Percentiles rank a stretch among this genome's conserved stretches.
Conservation (phyloP, 2,888 invertebrate genomes). For the Nebria salina region DNA sequence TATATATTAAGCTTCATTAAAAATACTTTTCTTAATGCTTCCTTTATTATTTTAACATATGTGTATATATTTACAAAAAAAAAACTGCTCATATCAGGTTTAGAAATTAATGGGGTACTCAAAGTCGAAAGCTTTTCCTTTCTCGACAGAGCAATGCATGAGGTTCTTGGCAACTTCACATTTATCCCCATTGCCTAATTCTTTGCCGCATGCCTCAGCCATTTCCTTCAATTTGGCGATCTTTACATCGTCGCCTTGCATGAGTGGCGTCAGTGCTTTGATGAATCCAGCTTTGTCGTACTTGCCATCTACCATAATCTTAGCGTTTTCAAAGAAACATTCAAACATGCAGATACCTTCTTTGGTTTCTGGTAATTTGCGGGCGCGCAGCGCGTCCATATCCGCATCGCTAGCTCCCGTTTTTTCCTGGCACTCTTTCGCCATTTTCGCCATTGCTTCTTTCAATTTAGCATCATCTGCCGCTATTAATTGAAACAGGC, state of each 20-base stretch:
- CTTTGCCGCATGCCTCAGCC: slow-evolving; percentile 56
- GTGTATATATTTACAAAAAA: no score
- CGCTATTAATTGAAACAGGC: background rate
- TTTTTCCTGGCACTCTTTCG: slow-evolving; percentile 55
- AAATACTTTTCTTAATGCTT: no score
- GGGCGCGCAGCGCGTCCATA: slow-evolving; percentile 53
- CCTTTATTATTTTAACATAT: no score
- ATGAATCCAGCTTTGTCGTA: slow-evolving; percentile 56
- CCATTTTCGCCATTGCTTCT: slow-evolving; percentile 50
- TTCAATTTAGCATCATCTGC: slow-evolving; percentile 46
- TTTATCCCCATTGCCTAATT: slow-evolving; percentile 53
- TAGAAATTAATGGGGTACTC: slow-evolving; percentile 48
- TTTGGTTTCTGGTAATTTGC: slow-evolving; percentile 56
- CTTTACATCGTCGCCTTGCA: slow-evolving; percentile 54
- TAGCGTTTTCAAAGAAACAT: slow-evolving; percentile 56
- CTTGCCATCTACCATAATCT: slow-evolving; percentile 58
- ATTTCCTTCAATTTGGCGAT: slow-evolving; percentile 54
- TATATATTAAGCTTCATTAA: no score
- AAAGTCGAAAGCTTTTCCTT: slow-evolving; percentile 52
- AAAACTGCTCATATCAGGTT: background rate
- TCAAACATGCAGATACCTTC: slow-evolving; percentile 57
- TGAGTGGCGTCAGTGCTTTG: slow-evolving; percentile 53
- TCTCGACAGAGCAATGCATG: slow-evolving; percentile 55
- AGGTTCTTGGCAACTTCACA: slow-evolving; percentile 55
- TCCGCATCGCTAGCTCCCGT: slow-evolving; percentile 57